Percentiles rank a stretch among this genome's conserved stretches.
These are phyloP conservation scores for Lomographa bimaculata DNA, from an alignment of 2,888 invertebrate genomes.

Conservation along the genomic window DNA sequence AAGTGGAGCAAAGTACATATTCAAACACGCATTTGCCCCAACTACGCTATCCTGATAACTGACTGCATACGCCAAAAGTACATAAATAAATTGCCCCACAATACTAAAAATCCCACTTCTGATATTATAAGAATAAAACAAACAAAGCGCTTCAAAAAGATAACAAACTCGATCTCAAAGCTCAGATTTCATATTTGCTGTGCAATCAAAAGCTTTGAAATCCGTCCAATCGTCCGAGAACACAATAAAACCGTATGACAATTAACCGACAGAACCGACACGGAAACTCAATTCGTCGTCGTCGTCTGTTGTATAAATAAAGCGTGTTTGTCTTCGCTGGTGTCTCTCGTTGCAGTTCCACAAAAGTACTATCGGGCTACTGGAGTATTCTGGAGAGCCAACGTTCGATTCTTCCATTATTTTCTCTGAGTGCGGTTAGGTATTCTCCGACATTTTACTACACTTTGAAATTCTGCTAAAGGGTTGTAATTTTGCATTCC, in stretches of 20 bases:
- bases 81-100: too few relatives aligned
- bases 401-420: too few relatives aligned
- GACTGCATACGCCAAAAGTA: too few relatives aligned
- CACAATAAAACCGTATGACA: conserved; percentile 25
- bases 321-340: conserved; percentile 37
- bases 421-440: too few relatives aligned
- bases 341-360: conserved; percentile 1
- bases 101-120: conserved; percentile 3
- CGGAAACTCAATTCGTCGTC: conserved; percentile 45
- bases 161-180: conserved; percentile 11
- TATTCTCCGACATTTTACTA: too few relatives aligned
- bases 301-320: conserved; percentile 38
- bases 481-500: too few relatives aligned
- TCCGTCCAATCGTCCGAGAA: conserved; percentile 6
- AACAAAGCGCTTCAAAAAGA: conserved; percentile 11
- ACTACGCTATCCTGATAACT: too few relatives aligned
- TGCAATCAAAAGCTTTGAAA: conserved; percentile 19
- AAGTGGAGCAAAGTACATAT: too few relatives aligned
- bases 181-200: conserved; percentile 29
- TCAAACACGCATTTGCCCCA: too few relatives aligned
- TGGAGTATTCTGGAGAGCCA: neutral
- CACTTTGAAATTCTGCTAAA: too few relatives aligned
- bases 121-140: conserved; percentile 4
- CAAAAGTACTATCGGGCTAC: conserved; percentile 2
- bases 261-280: conserved; percentile 37